Base-by-base conservation (phyloP, 1,140 invertebrate genomes). In the Drosophila sp. region DNA sequence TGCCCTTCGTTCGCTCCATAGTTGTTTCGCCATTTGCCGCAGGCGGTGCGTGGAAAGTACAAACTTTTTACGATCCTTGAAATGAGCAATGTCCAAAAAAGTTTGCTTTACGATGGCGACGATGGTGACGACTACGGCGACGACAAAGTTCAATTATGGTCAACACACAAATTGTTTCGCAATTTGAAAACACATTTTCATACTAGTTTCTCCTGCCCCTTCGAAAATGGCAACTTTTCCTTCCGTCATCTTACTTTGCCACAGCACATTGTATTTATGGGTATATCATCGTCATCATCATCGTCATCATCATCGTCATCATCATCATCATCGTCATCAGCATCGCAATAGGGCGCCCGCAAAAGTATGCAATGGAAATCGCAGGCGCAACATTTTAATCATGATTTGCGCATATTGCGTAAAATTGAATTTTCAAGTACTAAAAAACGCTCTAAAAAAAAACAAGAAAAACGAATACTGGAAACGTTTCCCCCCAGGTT, bases 101-200 rank as follows among this genome's bases (percentile, higher is more conserved):
- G 73, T 76, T 76, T 76, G 56, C 64, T 73, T 73, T 79, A 72
- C 54, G 47, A 78, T 62, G 60, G 17, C 23, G 76, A 73, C 72
- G 61, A 83, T 76, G 64, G 68, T 5, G 35, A 44, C 44, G 56
- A 41, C 40, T 38, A 63, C 54, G 23, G 55, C 32, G 41, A 72
- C 71, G 86, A 68, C 84, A 84, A 89, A 89, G 85, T 89, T 89
- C 84, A 89, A 89, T 89, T 89, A 89, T 74, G 84, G 84, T 89
- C 84, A 83, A 87, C 84, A 89, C 89, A 89, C 84, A 89, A 89
- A 89, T 89, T 89, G 84, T 89, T 89, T 84, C 71, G 84, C 84
- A 89, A 89, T 89, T 89, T 89, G 71, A 80, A 84, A 77, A 79
- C 73, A 80, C 80, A 78, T 89, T 89, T 90, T 89, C 80, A 84